These are phyloP conservation scores for Erinaceus europaeus DNA, from an alignment of 2,113 vertebrate genomes.

Conservation along the genomic window DNA sequence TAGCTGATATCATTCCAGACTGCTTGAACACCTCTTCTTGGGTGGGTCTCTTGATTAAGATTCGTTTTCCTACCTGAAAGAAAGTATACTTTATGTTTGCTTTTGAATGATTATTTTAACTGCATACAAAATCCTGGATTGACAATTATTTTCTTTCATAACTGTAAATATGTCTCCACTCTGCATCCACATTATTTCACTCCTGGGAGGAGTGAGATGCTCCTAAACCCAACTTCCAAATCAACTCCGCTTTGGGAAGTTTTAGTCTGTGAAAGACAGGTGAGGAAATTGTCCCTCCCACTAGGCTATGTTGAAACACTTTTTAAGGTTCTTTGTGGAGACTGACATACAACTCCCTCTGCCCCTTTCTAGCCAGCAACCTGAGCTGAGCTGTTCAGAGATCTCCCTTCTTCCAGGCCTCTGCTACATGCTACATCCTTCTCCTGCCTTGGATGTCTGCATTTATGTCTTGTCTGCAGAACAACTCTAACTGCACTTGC, in stretches of 20 bases:
- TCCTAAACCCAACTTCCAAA: background rate
- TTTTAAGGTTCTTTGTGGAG: background rate
- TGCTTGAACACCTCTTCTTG: too few species aligned
- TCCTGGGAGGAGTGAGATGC: background rate
- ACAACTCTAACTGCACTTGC: background rate
- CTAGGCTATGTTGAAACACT: background rate
- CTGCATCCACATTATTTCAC: too few species aligned
- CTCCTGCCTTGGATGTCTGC: background rate
- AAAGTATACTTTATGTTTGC: too few species aligned
- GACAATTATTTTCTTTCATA: too few species aligned
- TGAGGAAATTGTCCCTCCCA: background rate
- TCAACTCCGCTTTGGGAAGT: background rate
- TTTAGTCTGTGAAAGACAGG: background rate
- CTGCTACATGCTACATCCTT: background rate
- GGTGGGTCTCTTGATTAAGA: too few species aligned
- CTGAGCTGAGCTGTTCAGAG: fast-evolving
- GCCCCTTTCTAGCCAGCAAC: background rate
- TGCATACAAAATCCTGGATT: too few species aligned
- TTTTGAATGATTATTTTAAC: too few species aligned
- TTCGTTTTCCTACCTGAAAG: too few species aligned
- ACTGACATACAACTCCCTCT: fast-evolving
- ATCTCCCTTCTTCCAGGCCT: background rate
- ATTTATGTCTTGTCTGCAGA: too few species aligned
- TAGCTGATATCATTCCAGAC: too few species aligned
- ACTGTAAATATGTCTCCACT: too few species aligned